phyloP scores from a whole-genome alignment of 1,140 invertebrate species.

The Tetramorium parvispinum region DNA sequence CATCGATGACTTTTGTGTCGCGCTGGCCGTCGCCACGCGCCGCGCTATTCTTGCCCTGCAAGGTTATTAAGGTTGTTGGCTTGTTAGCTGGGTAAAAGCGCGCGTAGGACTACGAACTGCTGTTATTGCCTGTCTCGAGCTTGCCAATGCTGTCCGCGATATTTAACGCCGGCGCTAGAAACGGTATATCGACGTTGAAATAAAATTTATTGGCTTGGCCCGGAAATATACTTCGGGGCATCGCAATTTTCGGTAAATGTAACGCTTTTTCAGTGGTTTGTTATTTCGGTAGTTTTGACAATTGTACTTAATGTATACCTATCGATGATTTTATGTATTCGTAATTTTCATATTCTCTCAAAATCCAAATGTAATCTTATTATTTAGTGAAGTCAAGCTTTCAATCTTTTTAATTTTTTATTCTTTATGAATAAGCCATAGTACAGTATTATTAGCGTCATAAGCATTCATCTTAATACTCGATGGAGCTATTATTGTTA shows the following conservation, averaged over 20 bases:
- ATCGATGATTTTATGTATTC: not conserved
- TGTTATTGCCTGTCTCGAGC: conserved; percentile 35
- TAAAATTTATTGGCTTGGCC: conserved; percentile 39
- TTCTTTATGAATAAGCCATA: not conserved
- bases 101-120: conserved; percentile 10
- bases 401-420: not conserved
- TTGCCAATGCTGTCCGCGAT: conserved; percentile 36
- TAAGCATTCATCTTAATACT: conserved; percentile 15
- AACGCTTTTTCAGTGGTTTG: conserved; percentile 1
- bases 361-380: conserved; percentile 30
- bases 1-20: conserved; percentile 50
- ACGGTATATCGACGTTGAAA: conserved; percentile 3
- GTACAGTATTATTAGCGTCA: not conserved
- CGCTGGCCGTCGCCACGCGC: not conserved
- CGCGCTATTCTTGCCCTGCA: not conserved
- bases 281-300: not conserved
- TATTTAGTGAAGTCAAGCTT: not conserved
- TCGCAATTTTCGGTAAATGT: not conserved
- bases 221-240: conserved; percentile 7
- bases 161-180: conserved; percentile 29
- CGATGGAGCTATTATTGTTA: not conserved
- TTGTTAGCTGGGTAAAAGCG: conserved; percentile 55
- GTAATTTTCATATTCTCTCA: not conserved
- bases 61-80: conserved; percentile 60
- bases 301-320: not conserved